Evolutionary conservation across 92 coral and sea anemone genomes (phyloP).

Genomic region (Actinernus sp.): DNA sequence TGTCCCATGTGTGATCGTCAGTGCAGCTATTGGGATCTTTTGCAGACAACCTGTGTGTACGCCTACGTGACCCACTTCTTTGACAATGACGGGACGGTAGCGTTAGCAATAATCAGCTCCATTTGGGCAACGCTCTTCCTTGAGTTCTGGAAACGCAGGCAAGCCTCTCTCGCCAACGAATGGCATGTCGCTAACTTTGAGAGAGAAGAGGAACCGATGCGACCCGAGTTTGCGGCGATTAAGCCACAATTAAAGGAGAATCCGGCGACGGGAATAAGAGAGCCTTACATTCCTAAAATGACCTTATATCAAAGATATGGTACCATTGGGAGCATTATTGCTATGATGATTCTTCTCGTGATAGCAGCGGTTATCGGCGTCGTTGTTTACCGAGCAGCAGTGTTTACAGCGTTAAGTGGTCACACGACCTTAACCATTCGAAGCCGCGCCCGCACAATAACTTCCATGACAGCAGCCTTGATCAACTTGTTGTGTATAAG

Average conservation of each 20-base stretch:
- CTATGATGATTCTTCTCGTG: slow-evolving; percentile 71
- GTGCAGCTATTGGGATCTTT: slow-evolving; percentile 93
- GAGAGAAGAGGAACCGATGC: slow-evolving; percentile 72
- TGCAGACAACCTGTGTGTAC: slow-evolving; percentile 66
- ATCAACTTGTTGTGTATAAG: slow-evolving; percentile 84
- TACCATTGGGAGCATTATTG: slow-evolving; percentile 62
- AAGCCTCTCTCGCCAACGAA: slow-evolving; percentile 57
- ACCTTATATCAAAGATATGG: slow-evolving; percentile 66
- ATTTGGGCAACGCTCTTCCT: slow-evolving; percentile 87
- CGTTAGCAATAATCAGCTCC: slow-evolving; percentile 70
- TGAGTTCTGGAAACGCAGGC: slow-evolving; percentile 85
- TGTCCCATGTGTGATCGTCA: slow-evolving; percentile 96
- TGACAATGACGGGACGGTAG: slow-evolving; percentile 71
- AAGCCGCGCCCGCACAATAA: slow-evolving; percentile 73
- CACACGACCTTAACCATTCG: slow-evolving; percentile 58
- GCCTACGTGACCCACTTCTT: slow-evolving; percentile 71
- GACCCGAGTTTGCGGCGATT: slow-evolving; percentile 75
- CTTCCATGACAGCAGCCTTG: slow-evolving; percentile 74
- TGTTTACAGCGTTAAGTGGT: slow-evolving; percentile 81
- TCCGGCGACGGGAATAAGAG: slow-evolving; percentile 74
- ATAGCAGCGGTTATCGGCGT: slow-evolving; percentile 81
- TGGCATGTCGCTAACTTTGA: slow-evolving; percentile 81
- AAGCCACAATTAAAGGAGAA: slow-evolving; percentile 71
- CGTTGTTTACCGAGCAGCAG: slow-evolving; percentile 89
- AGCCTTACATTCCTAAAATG: slow-evolving; percentile 61